phyloP scores from a whole-genome alignment of 1,140 invertebrate species.

The Dendroctonus valens region DNA sequence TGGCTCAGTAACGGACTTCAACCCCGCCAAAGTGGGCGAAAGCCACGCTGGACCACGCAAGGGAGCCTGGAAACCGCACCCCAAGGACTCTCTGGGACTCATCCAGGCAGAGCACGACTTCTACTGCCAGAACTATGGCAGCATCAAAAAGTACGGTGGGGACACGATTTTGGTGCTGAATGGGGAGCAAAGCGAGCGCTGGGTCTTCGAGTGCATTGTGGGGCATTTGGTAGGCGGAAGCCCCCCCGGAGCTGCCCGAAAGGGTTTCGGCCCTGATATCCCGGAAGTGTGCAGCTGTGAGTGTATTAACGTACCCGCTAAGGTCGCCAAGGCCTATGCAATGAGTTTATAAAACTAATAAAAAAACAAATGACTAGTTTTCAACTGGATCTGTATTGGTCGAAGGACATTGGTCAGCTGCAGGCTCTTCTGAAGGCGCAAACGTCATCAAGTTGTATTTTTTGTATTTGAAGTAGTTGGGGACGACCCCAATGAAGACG shows the following conservation, averaged over 20 bases:
- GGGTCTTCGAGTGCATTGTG: slow-evolving; percentile 45
- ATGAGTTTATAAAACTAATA: slow-evolving; percentile 10
- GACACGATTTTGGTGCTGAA: slow-evolving; percentile 42
- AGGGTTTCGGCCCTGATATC: slow-evolving; percentile 36
- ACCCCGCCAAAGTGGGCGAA: slow-evolving; percentile 4
- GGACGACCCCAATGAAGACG: slow-evolving; percentile 65
- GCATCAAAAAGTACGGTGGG: slow-evolving; percentile 48
- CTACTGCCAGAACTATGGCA: slow-evolving; percentile 47
- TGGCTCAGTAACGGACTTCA: slow-evolving; percentile 37
- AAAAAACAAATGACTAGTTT: background rate
- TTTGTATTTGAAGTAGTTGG: slow-evolving; percentile 64
- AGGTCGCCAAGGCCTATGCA: slow-evolving; percentile 22
- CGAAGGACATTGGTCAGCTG: too few relatives aligned
- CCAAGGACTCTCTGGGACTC: slow-evolving; percentile 40
- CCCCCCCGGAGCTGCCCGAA: slow-evolving; percentile 39
- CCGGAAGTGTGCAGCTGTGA: slow-evolving; percentile 30
- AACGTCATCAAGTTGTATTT: slow-evolving; percentile 66
- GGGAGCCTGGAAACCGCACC: slow-evolving; percentile 41
- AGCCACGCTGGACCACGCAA: background rate
- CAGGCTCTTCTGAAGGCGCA: background rate
- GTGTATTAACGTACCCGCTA: slow-evolving; percentile 26
- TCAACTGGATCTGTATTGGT: too few relatives aligned
- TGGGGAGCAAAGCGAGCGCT: slow-evolving; percentile 41
- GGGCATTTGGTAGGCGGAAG: slow-evolving; percentile 39
- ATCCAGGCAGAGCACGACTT: slow-evolving; percentile 44